These are phyloP conservation scores for Tachyglossus aculeatus DNA, from an alignment of 2,797 vertebrate species.

Conservation along the genomic window DNA sequence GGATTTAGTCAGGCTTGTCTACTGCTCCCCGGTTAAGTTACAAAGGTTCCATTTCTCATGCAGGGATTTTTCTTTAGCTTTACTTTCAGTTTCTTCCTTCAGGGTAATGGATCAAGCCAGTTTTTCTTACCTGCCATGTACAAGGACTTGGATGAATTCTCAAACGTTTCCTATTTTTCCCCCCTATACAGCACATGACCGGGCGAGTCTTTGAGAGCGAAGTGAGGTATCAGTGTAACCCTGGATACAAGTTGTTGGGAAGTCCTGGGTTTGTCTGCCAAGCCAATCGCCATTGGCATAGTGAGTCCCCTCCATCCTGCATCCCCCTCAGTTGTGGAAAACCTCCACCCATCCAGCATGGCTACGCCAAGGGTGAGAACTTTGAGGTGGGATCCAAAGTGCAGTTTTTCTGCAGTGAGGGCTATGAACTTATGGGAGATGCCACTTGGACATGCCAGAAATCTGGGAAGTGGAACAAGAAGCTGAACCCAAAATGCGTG, in stretches of 20 bases:
- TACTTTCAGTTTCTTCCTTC: background rate
- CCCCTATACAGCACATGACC: slow-evolving; percentile 73
- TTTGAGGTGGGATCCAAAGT: slow-evolving; percentile 90
- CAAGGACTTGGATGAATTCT: background rate
- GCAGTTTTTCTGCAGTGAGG: slow-evolving; percentile 88
- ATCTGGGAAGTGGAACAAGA: slow-evolving; percentile 89
- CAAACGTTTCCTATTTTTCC: slow-evolving; percentile 2
- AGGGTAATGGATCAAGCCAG: background rate
- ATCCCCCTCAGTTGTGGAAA: slow-evolving; percentile 86
- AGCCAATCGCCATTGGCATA: slow-evolving; percentile 94
- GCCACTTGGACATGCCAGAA: slow-evolving; percentile 91
- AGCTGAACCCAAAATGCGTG: slow-evolving; percentile 81
- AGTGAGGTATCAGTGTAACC: slow-evolving; percentile 84
- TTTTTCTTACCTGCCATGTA: background rate
- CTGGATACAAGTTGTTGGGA: slow-evolving; percentile 85
- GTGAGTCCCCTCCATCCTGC: slow-evolving; percentile 82
- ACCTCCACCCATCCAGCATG: slow-evolving; percentile 84
- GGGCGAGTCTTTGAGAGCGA: slow-evolving; percentile 85
- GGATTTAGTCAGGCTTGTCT: too few relatives aligned
- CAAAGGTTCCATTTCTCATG: background rate
- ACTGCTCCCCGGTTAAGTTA: background rate
- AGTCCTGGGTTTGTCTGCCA: slow-evolving; percentile 85
- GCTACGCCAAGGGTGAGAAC: slow-evolving; percentile 79
- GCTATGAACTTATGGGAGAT: slow-evolving; percentile 89
- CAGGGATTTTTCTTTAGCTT: background rate